These are phyloP conservation scores for Cheilosia pagana DNA, from an alignment of 2,888 invertebrate genomes.

Conservation along the genomic window DNA sequence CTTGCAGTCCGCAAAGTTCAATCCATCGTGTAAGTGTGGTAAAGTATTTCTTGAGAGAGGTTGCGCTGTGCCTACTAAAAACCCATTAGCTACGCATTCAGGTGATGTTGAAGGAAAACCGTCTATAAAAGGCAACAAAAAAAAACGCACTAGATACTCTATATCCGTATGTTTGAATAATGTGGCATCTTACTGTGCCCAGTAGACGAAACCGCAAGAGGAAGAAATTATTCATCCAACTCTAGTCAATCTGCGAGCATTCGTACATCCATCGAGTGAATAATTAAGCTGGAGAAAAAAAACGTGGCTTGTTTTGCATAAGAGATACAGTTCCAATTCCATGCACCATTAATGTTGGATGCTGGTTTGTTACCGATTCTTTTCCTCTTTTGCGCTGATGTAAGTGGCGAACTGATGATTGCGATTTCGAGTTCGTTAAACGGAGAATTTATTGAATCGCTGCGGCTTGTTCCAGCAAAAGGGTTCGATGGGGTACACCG, in stretches of 20 bases:
- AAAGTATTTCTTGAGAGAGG: conserved; percentile 32
- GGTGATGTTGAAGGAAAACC: conserved; percentile 43
- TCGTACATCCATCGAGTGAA: conserved; percentile 21
- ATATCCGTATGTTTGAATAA: conserved; percentile 56
- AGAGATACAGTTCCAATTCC: conserved; percentile 68
- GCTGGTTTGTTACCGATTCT: conserved; percentile 15
- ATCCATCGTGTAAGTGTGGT: conserved; percentile 8
- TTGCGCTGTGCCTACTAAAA: conserved; percentile 39
- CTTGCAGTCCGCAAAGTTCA: conserved; percentile 58
- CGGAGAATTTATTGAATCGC: conserved; percentile 67
- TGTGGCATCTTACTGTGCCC: conserved; percentile 11
- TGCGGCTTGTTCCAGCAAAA: conserved; percentile 38
- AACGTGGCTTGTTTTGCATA: conserved; percentile 52
- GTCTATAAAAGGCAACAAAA: conserved; percentile 61
- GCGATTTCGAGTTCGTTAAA: conserved; percentile 68
- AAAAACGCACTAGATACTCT: conserved; percentile 60
- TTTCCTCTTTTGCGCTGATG: conserved; percentile 30
- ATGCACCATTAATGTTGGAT: conserved; percentile 58
- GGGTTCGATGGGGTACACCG: conserved; percentile 38
- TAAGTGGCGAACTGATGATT: conserved; percentile 58
- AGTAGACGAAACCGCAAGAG: conserved; percentile 26
- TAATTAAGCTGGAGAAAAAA: conserved; percentile 26
- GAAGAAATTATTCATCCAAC: conserved; percentile 42
- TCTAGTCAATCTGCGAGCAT: conserved; percentile 19
- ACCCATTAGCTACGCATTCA: conserved; percentile 55